Evolutionary conservation across 37 sponge, comb jelly and placozoan species (phyloP), one percentile per base, ranked within the genome.

Genomic region (Cladorhizidae sp.): DNA sequence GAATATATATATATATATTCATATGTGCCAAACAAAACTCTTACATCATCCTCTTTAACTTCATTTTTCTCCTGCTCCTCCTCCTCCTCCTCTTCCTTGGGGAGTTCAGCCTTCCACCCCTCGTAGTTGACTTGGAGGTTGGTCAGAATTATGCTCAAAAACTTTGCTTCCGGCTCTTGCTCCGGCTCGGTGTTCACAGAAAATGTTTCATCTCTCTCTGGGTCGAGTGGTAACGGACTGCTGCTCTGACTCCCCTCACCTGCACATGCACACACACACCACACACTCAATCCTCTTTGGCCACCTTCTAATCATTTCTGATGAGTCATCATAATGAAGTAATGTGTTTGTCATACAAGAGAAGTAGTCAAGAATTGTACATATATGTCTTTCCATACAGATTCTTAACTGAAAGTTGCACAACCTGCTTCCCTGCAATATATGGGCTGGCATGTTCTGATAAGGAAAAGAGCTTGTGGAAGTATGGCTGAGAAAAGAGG

Each of bases 41-140:
- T 71, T 39, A 14, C 71, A 40, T 71, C 14, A 14, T 40, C 71
- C 2, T 71, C 74, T 54, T 33, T 54, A 9, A 45, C 35, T 54
- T 45, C 57, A 32, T 29, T 37, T 55, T 33, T 63, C 40, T 40
- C 77, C 22, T 76, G 43, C 43, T 61, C 26, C 58, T 74, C 75
- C 26, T 56, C 38, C 38, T 35, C 69, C n/a, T 36, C 69, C 56
- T 67, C 57, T 25, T 79, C 80, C 9, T 29, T 14, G 23, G 83
- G 74, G 0, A 82, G 74, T 45, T 82, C 83, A 0, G 83, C 74
- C 65, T 41, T 62, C 83, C 83, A 82, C n/a, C 64, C 83, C 50
- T 82, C 83, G 65, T 82, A 82, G 65, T 82, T 82, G 64, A 82
- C 43, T 11, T 91, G 75, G 3, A 91, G 70, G 83, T 91, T 91